Base-by-base conservation (phyloP, 2,888 invertebrate genomes). In the Drosophila peninsularis region DNA sequence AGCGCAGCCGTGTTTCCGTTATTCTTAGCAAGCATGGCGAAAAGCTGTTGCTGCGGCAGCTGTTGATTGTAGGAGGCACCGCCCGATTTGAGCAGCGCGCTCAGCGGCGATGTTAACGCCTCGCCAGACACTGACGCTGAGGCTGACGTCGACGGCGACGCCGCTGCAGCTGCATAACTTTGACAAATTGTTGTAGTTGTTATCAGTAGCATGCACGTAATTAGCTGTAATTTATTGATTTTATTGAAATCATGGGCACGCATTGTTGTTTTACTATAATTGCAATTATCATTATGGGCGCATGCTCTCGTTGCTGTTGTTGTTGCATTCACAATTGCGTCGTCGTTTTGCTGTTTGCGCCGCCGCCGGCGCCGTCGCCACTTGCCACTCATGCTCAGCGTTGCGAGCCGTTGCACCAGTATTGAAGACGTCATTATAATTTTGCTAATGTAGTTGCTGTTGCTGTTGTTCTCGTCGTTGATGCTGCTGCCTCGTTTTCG, bases 161-260 rank as follows among this genome's bases (percentile, higher is more conserved):
- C 58, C 42, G 53, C 61, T 13, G 55, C 72, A 60, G 55, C 67
- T 65, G 69, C 72, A 73, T 68, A 75, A 61, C 86, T 84, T 80
- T 79, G 86, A 90, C 86, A 87, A 90, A 87, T 86, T 89, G 86
- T 90, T 77, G 86, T 76, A 64, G 80, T 75, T 72, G 82, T 86
- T 89, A 90, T 88, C 89, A 83, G 82, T 69, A 90, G 75, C 76
- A 84, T 76, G 85, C 75, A 77, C 70, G 81, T 76, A 90, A 90
- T 87, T 88, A 85, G 82, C 75, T 81, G 65, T 75, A 86, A 84
- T 81, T 89, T 88, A 90, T 91, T 90, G 90, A 83, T 80, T 91
- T 84, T 88, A 90, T 89, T 90, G 78, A 88, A 89, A 81, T 89
- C 86, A 78, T 78, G 78, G 68, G 58, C 30, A 55, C 57, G 56